These are phyloP conservation scores for Ophthalmolycus amberensis DNA, from an alignment of 2,113 vertebrate species.

Conservation along the genomic window DNA sequence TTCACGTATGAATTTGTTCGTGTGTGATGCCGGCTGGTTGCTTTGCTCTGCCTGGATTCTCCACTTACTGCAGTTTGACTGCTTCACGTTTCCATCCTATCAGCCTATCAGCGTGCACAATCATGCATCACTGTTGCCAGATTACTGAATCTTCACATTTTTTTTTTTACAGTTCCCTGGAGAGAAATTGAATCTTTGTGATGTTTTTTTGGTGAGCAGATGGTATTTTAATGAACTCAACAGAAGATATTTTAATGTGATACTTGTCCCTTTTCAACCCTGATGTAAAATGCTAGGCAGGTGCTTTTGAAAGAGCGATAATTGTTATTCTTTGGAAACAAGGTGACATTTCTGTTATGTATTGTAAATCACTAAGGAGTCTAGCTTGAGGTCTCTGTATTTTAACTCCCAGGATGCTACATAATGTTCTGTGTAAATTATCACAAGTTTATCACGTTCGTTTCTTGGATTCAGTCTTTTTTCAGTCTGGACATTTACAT, in stretches of 20 bases:
- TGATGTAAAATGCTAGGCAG: conserved; percentile 46
- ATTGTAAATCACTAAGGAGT: conserved; percentile 10
- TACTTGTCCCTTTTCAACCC: conserved; percentile 55
- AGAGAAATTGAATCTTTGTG: conserved; percentile 53
- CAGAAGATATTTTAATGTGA: conserved; percentile 53
- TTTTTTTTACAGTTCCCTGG: conserved; percentile 49
- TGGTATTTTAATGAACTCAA: conserved; percentile 72
- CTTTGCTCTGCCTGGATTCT: conserved; percentile 53
- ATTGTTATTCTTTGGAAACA: conserved; percentile 35
- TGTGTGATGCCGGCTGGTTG: conserved; percentile 35
- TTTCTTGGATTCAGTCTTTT: neutral
- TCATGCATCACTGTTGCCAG: conserved; percentile 48
- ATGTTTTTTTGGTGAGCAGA: conserved; percentile 59
- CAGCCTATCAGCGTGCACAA: conserved; percentile 56
- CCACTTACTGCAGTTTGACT: conserved; percentile 59
- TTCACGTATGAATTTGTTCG: conserved; percentile 42
- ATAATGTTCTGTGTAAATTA: neutral
- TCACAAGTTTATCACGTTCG: neutral
- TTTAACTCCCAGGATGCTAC: neutral
- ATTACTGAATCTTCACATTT: conserved; percentile 49
- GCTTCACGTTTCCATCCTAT: conserved; percentile 42
- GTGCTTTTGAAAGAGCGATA: conserved; percentile 35
- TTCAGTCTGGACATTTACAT: conserved; percentile 1
- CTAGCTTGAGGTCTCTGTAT: neutral
- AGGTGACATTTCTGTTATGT: conserved; percentile 1